Percentiles rank a stretch among this genome's conserved stretches.
phyloP scores from a whole-genome alignment of 2,113 vertebrate genomes.

The Sturnira hondurensis region DNA sequence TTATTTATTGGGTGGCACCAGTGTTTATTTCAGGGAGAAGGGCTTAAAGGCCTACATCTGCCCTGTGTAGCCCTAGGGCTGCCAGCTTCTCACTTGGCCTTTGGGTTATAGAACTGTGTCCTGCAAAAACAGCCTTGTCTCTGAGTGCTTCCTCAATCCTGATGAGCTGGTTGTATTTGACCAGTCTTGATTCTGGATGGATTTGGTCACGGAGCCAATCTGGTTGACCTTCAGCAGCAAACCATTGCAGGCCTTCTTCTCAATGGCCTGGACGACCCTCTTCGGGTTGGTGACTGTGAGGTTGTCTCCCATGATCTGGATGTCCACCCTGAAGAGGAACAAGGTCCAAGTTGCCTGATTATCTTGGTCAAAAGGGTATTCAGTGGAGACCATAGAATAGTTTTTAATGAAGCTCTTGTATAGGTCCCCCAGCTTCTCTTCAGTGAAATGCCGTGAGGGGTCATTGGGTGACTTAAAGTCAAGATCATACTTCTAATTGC shows the following conservation, averaged over 20 bases:
- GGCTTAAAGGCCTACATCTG: not conserved
- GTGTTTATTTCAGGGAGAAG: conserved; percentile 62
- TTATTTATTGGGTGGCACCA: not conserved
- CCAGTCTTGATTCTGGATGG: conserved; percentile 92
- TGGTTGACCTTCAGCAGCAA: conserved; percentile 93
- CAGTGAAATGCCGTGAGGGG: conserved; percentile 86
- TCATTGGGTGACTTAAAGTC: conserved; percentile 92
- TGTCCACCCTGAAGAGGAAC: conserved; percentile 84
- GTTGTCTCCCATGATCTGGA: conserved; percentile 92
- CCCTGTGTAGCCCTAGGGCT: not conserved
- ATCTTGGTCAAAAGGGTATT: conserved; percentile 93
- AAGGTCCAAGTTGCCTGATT: conserved; percentile 90
- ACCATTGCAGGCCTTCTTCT: conserved; percentile 91
- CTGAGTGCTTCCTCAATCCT: conserved; percentile 91
- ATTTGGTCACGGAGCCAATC: conserved; percentile 90
- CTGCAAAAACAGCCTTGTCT: conserved; percentile 86
- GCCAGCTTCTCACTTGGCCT: conserved; percentile 79
- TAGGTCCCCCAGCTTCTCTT: conserved; percentile 88
- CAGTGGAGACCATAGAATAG: conserved; percentile 89
- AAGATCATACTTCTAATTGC: conserved; percentile 88
- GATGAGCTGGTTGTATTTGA: conserved; percentile 94
- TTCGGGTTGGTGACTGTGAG: conserved; percentile 92
- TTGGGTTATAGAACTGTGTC: conserved; percentile 88
- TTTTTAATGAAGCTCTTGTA: conserved; percentile 89
- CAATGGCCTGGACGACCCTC: conserved; percentile 88